These are phyloP conservation scores for Eupithecia centaureata DNA, from an alignment of 2,888 invertebrate species.

Conservation along the genomic window DNA sequence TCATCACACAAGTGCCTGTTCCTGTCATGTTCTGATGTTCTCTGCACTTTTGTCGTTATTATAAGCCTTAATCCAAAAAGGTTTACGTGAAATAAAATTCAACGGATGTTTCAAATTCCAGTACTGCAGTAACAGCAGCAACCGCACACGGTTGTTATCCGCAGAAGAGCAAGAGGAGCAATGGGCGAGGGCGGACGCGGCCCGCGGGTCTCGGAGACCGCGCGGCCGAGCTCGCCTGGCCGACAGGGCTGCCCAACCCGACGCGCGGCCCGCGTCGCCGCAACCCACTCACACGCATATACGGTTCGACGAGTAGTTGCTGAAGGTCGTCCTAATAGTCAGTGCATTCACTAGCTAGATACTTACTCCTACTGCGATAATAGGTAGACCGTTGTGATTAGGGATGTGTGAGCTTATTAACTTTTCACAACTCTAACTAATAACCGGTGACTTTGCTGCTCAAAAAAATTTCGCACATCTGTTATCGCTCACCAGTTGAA, in stretches of 20 bases:
- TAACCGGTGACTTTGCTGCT: no score
- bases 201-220: conserved; percentile 73
- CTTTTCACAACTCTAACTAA: no score
- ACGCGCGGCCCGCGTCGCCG: conserved; percentile 83
- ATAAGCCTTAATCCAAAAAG: no score
- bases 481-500: no score
- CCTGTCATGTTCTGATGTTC: no score
- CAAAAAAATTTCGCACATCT: no score
- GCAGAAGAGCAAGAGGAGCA: conserved; percentile 90
- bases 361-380: neutral
- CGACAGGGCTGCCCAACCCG: conserved; percentile 50
- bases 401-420: neutral
- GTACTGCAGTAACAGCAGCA: conserved; percentile 62
- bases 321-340: neutral
- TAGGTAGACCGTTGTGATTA: neutral
- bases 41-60: no score
- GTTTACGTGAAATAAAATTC: no score
- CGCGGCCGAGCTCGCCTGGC: conserved; percentile 62
- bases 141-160: conserved; percentile 65
- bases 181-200: conserved; percentile 89
- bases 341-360: neutral
- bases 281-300: conserved; percentile 88
- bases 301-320: conserved; percentile 84
- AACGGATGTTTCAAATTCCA: conserved; percentile 38
- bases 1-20: no score